A percentile compares a stretch with the other conserved stretches of the same genome.
Conservation (phyloP, 2,888 invertebrate species). For the Macrophya annulata region DNA sequence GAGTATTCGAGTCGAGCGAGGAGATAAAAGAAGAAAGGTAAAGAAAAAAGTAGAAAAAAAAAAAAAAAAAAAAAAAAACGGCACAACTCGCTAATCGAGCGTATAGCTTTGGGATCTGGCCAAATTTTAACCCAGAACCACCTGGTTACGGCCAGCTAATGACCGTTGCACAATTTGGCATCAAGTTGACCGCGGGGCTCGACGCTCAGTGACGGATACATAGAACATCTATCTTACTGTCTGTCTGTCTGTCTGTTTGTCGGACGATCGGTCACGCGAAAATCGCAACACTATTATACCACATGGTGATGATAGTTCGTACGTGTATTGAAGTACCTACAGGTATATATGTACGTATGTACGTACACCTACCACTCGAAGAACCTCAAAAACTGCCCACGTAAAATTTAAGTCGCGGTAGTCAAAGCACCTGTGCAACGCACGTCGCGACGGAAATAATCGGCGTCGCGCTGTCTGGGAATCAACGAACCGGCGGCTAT, state of each 20-base stretch:
- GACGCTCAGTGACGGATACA: constrained; percentile 13
- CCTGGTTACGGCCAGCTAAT: constrained; percentile 36
- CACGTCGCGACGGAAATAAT: constrained; percentile 73
- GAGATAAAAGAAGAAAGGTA: not conserved
- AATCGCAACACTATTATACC: constrained; percentile 23
- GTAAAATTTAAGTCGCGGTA: constrained; percentile 26
- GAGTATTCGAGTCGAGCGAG: not conserved
- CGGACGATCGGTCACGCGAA: constrained; percentile 49
- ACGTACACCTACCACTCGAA: not conserved
- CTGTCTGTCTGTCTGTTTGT: not conserved
- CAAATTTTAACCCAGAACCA: constrained; percentile 22
- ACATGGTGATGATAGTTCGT: not conserved
- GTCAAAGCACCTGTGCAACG: constrained; percentile 62
- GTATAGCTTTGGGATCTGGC: constrained; percentile 18
- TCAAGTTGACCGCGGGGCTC: constrained; percentile 19
- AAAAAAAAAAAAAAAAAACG: not conserved
- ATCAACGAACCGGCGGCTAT: constrained; percentile 57
- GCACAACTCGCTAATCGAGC: constrained; percentile 10
- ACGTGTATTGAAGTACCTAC: no score
- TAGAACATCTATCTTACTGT: not conserved
- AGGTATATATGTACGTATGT: not conserved
- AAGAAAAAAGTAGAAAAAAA: not conserved
- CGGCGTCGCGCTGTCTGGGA: constrained; percentile 77
- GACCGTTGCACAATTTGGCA: constrained; percentile 48
- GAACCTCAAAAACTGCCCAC: not conserved